A percentile compares a stretch with the other conserved stretches of the same genome.
phyloP scores from a whole-genome alignment of 2,797 vertebrate species.

The Enteromius treurensis region DNA sequence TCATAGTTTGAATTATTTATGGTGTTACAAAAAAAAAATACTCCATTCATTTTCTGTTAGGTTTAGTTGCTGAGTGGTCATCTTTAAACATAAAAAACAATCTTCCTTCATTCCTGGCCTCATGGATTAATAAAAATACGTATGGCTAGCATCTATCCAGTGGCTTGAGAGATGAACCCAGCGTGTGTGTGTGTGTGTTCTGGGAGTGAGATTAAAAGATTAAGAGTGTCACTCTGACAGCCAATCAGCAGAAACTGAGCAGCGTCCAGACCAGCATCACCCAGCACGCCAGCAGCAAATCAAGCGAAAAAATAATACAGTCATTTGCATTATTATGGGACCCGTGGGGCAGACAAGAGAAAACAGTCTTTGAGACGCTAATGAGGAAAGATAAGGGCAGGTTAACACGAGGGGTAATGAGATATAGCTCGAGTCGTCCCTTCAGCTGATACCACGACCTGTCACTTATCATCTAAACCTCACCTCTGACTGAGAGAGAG shows the following conservation, averaged over 20 bases:
- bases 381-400: conserved; percentile 38
- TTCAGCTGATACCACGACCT: conserved; percentile 1
- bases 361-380: conserved; percentile 39
- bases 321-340: conserved; percentile 40
- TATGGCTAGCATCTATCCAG: neutral
- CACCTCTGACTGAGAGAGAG: neutral
- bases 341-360: conserved; percentile 26
- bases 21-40: too few relatives aligned
- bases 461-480: conserved; percentile 17
- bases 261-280: conserved; percentile 6
- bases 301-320: conserved; percentile 43
- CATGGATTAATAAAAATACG: neutral
- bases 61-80: neutral
- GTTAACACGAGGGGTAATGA: conserved; percentile 45
- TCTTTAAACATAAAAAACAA: neutral
- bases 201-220: neutral
- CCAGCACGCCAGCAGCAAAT: conserved; percentile 36
- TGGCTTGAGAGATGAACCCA: neutral
- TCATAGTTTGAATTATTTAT: too few relatives aligned
- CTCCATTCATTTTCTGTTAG: neutral
- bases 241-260: conserved; percentile 8
- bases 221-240: neutral
- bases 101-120: neutral
- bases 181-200: neutral
- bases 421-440: conserved; percentile 21